Percentiles rank a stretch among this genome's conserved stretches.
Evolutionary conservation across 2,888 invertebrate species (phyloP).

Genomic region (Perizoma affinitatum): DNA sequence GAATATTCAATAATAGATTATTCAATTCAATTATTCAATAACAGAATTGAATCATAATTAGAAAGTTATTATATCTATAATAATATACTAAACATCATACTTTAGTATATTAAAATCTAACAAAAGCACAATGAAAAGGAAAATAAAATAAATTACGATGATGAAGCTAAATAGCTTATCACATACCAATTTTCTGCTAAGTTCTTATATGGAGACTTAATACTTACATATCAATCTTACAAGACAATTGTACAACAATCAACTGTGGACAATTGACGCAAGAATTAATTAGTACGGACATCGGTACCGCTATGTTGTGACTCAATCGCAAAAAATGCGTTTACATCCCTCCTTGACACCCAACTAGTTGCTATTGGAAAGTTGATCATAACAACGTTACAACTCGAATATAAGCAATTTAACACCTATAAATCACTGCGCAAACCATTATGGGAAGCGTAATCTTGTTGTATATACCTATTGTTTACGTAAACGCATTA

Average conservation of each 20-base stretch:
- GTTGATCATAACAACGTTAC: constrained; percentile 7
- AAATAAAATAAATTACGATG: too few relatives aligned
- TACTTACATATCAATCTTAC: not conserved
- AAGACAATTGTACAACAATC: constrained; percentile 15
- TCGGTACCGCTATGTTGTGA: constrained; percentile 47
- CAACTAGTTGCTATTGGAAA: constrained; percentile 26
- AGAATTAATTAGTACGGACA: constrained; percentile 55
- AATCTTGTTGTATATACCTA: constrained; percentile 27
- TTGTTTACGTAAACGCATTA: constrained; percentile 30
- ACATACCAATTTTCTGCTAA: too few relatives aligned
- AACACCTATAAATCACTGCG: not conserved
- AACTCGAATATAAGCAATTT: not conserved
- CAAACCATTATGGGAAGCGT: not conserved
- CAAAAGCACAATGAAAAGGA: too few relatives aligned
- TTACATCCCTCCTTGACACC: constrained; percentile 38
- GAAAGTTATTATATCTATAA: too few relatives aligned
- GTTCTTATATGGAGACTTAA: too few relatives aligned
- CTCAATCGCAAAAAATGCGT: constrained; percentile 57
- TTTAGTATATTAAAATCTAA: too few relatives aligned
- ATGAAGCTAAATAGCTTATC: too few relatives aligned
- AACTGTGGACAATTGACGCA: constrained; percentile 39
- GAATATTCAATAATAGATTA: too few relatives aligned
- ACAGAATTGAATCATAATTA: too few relatives aligned
- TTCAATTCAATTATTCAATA: too few relatives aligned
- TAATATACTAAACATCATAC: too few relatives aligned